Base-by-base conservation (phyloP, 2,888 invertebrate genomes). In the Loripinus fragilis region DNA sequence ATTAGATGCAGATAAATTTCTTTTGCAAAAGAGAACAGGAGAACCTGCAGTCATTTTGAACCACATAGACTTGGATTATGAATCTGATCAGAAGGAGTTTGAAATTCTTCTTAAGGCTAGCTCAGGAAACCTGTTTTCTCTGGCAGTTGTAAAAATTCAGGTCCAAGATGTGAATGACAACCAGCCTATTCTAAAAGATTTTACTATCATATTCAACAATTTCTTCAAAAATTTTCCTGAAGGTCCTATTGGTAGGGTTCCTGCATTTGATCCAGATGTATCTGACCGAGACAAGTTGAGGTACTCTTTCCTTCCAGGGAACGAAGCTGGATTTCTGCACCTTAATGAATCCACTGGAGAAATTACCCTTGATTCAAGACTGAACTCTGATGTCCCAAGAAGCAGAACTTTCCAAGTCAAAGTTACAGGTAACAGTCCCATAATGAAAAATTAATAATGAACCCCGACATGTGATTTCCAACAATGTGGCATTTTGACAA, bases 111-210 rank as follows among this genome's bases (percentile, higher is more conserved):
- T 99, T 5, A 95, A 98, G 73, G 99, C 99, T 0, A 96, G 98
- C 0, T 98, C 98, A 85, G 97, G 97, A 0, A 98, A 98, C 0
- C 93, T 98, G 7, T 95, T 98, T 90, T 97, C 97, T 83, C 97
- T 98, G 92, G 97, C 97, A 0, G 95, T 97, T 87, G 96, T 98
- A 0, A 97, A 97, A 91, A 96, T 99, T 45, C 94, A 97, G 7
- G 97, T 99, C 0, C 97, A 97, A 0, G 99, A 98, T 93, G 97
- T 98, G 0, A 93, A 99, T 92, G 99, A 99, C 92, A 99, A 99
- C 92, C 97, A 97, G 0, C 99, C 99, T 0, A 95, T 96, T 86
- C 94, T 99, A 88, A 96, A 97, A 88, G 98, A 99, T 92, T 99
- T 99, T 91, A 94, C 96, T 90, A 96, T 99, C 0, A 96, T 99